Evolutionary conservation across 2,888 invertebrate species (phyloP), one percentile per base, ranked within the genome.

Genomic region (Liposcelis brunnea): DNA sequence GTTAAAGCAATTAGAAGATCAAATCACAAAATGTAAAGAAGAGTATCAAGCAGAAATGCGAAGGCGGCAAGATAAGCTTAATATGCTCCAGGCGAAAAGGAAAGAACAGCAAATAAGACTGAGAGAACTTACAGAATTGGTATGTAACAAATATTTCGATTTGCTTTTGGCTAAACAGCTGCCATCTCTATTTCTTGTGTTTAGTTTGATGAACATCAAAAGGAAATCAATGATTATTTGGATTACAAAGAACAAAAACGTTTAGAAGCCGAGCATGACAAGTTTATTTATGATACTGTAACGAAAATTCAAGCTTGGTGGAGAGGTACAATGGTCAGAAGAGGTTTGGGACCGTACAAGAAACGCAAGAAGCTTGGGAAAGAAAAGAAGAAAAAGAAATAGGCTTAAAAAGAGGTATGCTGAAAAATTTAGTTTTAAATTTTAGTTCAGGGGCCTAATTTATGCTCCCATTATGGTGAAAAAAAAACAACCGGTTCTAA

Each of bases 261-360:
- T 18, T 42, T 45, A 38, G 49, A 48, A 32, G 36, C 50, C 16
- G 51, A 50, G 44, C 42, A 47, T n/a, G 49, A 52, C 31, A 37
- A 49, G 10, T 47, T 49, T 32, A 36, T 37, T 33, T 48, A 50
- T 10, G 42, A 46, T 35, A 52, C 50, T 46, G 55, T 55, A 5
- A 52, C 53, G 2, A 54, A 50, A 60, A 57, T 68, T 8, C 67
- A 68, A 53, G 57, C 66, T 1, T 68, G 67, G 67, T 68, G 66
- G 66, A 53, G 66, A 49, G 66, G 66, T 12, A 59, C 63, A 26
- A 66, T 68, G 64, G 66, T 68, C 2, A 54, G 67, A 8, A 60
- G 61, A 53, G 61, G 62, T 8, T 58, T 65, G 34, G 67, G 66
- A 2, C 61, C 64, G 6, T 65, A 61, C 52, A 40, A 40, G 16